phyloP scores from a whole-genome alignment of 2,888 invertebrate genomes.

The Drosophila acutilabella region DNA sequence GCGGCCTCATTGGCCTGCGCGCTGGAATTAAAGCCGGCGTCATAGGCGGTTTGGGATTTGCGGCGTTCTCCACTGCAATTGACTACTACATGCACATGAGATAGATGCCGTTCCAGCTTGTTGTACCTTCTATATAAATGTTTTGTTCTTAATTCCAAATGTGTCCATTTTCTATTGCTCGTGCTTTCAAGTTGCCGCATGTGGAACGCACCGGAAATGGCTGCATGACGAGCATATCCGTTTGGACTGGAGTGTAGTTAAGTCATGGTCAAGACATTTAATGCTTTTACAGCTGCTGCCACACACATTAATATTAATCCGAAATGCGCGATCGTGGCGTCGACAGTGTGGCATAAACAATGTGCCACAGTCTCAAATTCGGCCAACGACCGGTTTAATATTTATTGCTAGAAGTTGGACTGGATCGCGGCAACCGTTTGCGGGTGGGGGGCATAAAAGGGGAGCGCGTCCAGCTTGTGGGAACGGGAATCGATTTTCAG shows the following conservation, averaged over 20 bases:
- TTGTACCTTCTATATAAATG: conserved; percentile 45
- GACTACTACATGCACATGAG: conserved; percentile 95
- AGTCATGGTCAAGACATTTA: conserved; percentile 32
- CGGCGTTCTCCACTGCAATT: conserved; percentile 97
- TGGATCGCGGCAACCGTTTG: not conserved
- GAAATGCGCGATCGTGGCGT: conserved; percentile 34
- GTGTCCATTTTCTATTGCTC: not conserved
- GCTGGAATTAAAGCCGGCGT: conserved; percentile 97
- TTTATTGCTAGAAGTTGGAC: conserved; percentile 17
- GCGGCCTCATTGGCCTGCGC: conserved; percentile 95
- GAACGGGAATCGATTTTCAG: conserved; percentile 71
- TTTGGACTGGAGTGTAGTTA: conserved; percentile 7
- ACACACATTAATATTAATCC: conserved; percentile 58
- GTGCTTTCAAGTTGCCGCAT: conserved; percentile 36
- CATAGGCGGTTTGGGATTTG: conserved; percentile 98
- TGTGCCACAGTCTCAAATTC: conserved; percentile 73
- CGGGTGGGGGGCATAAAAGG: not conserved
- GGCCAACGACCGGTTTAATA: conserved; percentile 70
- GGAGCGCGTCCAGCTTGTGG: conserved; percentile 60
- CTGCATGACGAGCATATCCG: conserved; percentile 58
- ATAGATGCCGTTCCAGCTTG: conserved; percentile 60
- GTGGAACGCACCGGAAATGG: conserved; percentile 34
- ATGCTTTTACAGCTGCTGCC: conserved; percentile 55
- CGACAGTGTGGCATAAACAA: conserved; percentile 64
- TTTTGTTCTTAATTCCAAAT: conserved; percentile 56